A percentile compares a stretch with the other conserved stretches of the same genome.
phyloP scores from a whole-genome alignment of 2,797 vertebrate species.

The Oryzias sinensis region DNA sequence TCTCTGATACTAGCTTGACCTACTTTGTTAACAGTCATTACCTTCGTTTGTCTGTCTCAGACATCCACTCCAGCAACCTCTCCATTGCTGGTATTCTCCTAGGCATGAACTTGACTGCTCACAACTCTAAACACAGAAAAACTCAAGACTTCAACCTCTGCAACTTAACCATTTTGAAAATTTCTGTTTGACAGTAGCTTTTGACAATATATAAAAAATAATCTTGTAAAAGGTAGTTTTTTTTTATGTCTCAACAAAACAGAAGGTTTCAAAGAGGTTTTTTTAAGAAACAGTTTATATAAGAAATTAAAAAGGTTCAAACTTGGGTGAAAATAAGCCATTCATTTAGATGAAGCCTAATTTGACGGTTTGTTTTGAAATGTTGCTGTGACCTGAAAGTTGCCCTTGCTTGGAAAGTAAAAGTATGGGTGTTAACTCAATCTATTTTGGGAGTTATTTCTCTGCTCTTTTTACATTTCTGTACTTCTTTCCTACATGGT shows the following conservation, averaged over 20 bases:
- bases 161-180: no score
- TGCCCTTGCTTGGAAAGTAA: background rate
- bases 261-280: no score
- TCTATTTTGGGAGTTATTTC: background rate
- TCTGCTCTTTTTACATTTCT: conserved; percentile 1
- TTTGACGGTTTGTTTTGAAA: no score
- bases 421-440: background rate
- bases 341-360: no score
- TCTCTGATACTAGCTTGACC: conserved; percentile 49
- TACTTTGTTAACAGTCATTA: conserved; percentile 38
- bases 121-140: conserved; percentile 34
- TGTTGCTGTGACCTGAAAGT: background rate
- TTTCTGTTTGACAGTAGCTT: no score
- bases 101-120: conserved; percentile 36
- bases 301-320: no score
- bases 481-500: conserved; percentile 10
- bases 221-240: no score
- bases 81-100: conserved; percentile 12
- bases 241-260: no score
- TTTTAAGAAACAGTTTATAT: no score
- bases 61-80: conserved; percentile 37
- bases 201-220: no score
- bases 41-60: conserved; percentile 6
- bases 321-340: no score
- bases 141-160: conserved; percentile 33